phyloP scores from a whole-genome alignment of 2,113 vertebrate genomes.

The Castor canadensis region DNA sequence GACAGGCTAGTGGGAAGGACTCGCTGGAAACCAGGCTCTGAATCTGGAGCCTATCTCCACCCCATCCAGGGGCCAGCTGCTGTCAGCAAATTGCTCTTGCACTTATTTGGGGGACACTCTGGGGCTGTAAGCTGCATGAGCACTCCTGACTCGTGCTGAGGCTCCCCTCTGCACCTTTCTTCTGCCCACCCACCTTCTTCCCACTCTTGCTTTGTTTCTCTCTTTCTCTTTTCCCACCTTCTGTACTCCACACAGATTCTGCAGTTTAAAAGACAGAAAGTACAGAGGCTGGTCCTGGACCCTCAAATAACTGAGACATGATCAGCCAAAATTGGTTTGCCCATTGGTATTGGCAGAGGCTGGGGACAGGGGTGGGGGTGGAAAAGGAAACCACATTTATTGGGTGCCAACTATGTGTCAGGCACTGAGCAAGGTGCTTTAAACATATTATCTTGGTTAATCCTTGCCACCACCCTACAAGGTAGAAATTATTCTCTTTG shows the following conservation, averaged over 20 bases:
- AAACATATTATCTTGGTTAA: conserved; percentile 56
- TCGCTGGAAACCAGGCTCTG: conserved; percentile 37
- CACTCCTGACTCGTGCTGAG: not conserved
- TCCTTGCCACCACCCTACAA: conserved; percentile 26
- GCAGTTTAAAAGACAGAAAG: not conserved
- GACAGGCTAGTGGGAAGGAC: conserved; percentile 61
- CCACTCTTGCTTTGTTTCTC: not conserved
- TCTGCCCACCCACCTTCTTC: not conserved
- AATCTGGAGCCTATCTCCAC: conserved; percentile 23
- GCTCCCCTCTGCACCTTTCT: not conserved
- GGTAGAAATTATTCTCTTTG: conserved; percentile 62
- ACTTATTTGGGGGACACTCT: not conserved
- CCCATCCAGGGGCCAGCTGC: conserved; percentile 21
- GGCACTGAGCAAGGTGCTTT: conserved; percentile 60
- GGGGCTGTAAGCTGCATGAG: not conserved
- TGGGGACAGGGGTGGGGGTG: not conserved
- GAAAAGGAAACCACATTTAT: conserved; percentile 63
- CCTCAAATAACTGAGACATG: conserved; percentile 39
- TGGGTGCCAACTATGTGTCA: conserved; percentile 69
- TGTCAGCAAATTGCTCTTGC: conserved; percentile 25
- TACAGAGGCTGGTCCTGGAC: not conserved
- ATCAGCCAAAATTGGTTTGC: conserved; percentile 53
- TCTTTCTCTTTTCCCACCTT: not conserved
- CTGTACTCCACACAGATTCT: not conserved
- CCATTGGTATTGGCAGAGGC: conserved; percentile 58